These are phyloP conservation scores for Ctenoplectra terminalis DNA, from an alignment of 1,140 invertebrate genomes.

Conservation along the genomic window DNA sequence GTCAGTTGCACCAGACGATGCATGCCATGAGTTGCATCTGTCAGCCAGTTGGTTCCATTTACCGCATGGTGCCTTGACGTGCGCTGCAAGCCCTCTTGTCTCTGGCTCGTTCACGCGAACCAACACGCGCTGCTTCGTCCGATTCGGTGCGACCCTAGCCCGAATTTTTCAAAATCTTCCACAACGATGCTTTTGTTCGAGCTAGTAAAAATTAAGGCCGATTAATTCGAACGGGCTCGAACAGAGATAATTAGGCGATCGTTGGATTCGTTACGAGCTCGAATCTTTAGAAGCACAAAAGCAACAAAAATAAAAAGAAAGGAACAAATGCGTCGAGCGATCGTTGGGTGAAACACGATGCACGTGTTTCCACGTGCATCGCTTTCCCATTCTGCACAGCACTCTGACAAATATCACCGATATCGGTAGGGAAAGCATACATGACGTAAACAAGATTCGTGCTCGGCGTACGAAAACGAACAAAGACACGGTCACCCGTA, in stretches of 20 bases:
- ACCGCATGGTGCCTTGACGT: background rate
- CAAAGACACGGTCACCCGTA: conserved; percentile 23
- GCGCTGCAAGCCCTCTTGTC: background rate
- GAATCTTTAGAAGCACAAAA: no score
- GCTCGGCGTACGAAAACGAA: conserved; percentile 53
- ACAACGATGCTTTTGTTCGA: no score
- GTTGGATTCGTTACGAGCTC: no score
- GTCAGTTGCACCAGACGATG: conserved; percentile 33
- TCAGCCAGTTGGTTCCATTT: conserved; percentile 20
- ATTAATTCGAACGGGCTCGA: background rate
- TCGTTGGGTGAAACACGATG: conserved; percentile 41
- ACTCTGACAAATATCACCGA: conserved; percentile 66
- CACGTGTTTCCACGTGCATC: conserved; percentile 48
- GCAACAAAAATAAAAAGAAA: conserved; percentile 25
- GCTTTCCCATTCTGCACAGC: conserved; percentile 58
- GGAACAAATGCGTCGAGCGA: conserved; percentile 27
- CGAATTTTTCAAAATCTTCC: no score
- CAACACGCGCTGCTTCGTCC: no score
- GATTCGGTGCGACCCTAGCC: no score
- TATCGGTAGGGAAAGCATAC: conserved; percentile 69
- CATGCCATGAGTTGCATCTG: conserved; percentile 22
- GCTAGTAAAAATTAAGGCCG: background rate
- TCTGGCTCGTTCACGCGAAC: background rate
- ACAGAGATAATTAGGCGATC: background rate
- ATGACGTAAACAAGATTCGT: conserved; percentile 71